phyloP scores from a whole-genome alignment of 2,888 invertebrate genomes.

The Standfussiana lucernea region DNA sequence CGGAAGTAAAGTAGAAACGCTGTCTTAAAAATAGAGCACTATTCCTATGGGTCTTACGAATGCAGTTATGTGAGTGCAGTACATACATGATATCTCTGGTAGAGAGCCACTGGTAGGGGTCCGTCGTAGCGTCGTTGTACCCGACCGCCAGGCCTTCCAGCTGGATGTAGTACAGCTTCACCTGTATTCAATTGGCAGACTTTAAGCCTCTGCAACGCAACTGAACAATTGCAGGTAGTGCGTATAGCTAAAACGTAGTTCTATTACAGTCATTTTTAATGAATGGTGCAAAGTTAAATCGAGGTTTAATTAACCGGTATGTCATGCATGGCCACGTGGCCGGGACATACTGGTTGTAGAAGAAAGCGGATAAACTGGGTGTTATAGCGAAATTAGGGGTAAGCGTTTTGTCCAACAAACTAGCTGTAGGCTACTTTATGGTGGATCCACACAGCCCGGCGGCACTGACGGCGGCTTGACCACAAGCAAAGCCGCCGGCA shows the following conservation, averaged over 20 bases:
- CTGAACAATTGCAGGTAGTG: not conserved
- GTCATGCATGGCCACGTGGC: not conserved
- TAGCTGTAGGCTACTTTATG: too few relatives aligned
- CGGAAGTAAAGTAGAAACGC: not conserved
- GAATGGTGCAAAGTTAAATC: not conserved
- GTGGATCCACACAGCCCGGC: too few relatives aligned
- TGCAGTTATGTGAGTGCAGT: not conserved
- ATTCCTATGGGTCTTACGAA: too few relatives aligned
- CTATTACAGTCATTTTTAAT: not conserved
- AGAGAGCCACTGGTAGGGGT: slow-evolving; percentile 80
- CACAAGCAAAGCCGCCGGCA: too few relatives aligned
- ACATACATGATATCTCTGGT: slow-evolving; percentile 84
- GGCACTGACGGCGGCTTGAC: too few relatives aligned
- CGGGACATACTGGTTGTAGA: not conserved
- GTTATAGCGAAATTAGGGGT: too few relatives aligned
- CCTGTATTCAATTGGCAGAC: slow-evolving; percentile 78
- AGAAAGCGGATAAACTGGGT: not conserved
- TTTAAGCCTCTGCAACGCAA: not conserved
- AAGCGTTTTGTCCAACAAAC: not conserved
- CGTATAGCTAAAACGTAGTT: not conserved
- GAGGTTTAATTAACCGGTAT: not conserved
- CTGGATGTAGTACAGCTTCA: slow-evolving; percentile 91
- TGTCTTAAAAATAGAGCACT: not conserved
- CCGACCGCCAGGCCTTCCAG: slow-evolving; percentile 91
- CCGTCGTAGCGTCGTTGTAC: slow-evolving; percentile 86